Evolutionary conservation across 2,797 vertebrate genomes (phyloP), one percentile per base, ranked within the genome.

Genomic region (Hephaestus fuliginosus): DNA sequence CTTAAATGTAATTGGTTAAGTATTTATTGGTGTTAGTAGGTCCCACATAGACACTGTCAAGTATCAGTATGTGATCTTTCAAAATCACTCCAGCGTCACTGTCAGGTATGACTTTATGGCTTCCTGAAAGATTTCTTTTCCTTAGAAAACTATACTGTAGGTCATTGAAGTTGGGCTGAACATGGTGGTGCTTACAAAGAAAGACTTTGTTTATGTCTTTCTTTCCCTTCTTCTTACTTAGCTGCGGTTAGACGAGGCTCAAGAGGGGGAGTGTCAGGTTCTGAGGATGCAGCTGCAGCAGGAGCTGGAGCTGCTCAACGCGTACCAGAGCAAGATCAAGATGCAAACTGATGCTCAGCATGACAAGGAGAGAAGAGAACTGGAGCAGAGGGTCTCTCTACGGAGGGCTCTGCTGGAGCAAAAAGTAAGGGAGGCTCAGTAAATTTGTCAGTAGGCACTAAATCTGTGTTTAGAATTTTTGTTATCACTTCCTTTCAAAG

Each of bases 281-380:
- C 95, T 99, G 70, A 97, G 97, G 95, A 98, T 98, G 97, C 98
- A 99, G 95, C 96, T 99, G 92, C 98, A 99, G 95, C 98, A 99
- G 96, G 98, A 99, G 94, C 94, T 99, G 93, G 98, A 99, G 96
- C 94, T 99, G 81, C 96, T 99, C 76, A 99, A 99, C 52, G 98
- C 98, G 7, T 99, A 99, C 94, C 98, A 99, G 95, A 99, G 98
- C 93, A 99, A 99, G 95, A 99, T 99, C 94, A 99, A 99, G 95
- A 99, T 99, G 98, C 98, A 99, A 83, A 98, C 98, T 0, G 98
- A 99, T 56, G 97, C 98, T 41, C 98, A 99, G 92, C 98, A 99
- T 12, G 98, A 99, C 76, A 97, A 98, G 84, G 98, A 99, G 93
- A 94, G 97, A 89, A 97, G 96, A 80, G 98, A 99, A 76, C 96